A percentile compares a stretch with the other conserved stretches of the same genome.
Evolutionary conservation across 2,797 vertebrate species (phyloP).

Genomic region (Chelonia mydas): DNA sequence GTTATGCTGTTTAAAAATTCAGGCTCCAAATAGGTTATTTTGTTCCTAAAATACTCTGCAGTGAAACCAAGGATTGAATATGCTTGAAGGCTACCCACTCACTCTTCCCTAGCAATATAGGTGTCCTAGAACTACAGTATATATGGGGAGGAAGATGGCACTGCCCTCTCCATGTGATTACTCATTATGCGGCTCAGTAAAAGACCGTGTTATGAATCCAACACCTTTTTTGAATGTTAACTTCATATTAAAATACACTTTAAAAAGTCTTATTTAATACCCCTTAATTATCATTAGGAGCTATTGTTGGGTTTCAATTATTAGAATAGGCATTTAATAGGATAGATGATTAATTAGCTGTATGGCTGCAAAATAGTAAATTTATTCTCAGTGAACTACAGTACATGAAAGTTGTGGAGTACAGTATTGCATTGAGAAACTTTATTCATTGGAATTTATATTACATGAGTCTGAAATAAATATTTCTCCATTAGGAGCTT

Average conservation of each 20-base stretch:
- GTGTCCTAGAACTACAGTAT: not conserved
- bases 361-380: not conserved
- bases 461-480: not conserved
- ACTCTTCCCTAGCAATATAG: rapidly evolving
- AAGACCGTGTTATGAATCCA: not conserved
- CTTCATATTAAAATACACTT: not conserved
- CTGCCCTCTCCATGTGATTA: not conserved
- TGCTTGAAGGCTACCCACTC: not conserved
- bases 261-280: not conserved
- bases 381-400: not conserved
- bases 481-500: constrained; percentile 13
- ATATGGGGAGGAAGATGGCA: not conserved
- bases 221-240: not conserved
- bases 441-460: not conserved
- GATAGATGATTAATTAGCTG: not conserved
- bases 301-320: not conserved
- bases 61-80: not conserved
- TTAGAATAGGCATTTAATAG: not conserved
- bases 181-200: not conserved
- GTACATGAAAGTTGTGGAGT: not conserved
- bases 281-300: not conserved
- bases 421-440: not conserved
- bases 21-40: not conserved
- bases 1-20: not conserved
- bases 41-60: not conserved